Evolutionary conservation across 2,888 invertebrate genomes (phyloP).

Genomic region (Diplazon laetatorius): DNA sequence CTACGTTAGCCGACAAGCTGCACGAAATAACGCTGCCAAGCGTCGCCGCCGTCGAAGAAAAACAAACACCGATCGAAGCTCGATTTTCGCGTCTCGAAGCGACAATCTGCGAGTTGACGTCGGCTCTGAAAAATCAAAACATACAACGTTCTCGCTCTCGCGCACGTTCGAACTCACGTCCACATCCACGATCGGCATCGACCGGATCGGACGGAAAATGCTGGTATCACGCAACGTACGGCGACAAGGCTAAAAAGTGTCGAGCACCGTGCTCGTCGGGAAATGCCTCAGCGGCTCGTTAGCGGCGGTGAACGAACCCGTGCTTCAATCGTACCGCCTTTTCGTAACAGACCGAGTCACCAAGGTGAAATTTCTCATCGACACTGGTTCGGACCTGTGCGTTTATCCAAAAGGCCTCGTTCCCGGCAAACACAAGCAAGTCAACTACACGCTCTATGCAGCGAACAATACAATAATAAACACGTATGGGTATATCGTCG

Average conservation of each 20-base stretch:
- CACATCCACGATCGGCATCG: background rate
- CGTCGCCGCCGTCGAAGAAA: background rate
- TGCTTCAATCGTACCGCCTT: no score
- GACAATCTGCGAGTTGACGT: background rate
- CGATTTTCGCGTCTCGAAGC: background rate
- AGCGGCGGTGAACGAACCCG: background rate
- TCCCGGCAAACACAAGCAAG: no score
- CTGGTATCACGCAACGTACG: no score
- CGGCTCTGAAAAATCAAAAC: background rate
- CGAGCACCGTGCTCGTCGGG: background rate
- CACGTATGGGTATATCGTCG: no score
- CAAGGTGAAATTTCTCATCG: no score
- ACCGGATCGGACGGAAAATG: background rate
- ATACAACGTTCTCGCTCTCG: background rate
- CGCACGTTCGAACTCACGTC: background rate
- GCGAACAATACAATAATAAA: no score
- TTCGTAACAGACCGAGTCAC: no score
- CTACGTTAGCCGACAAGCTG: slow-evolving; percentile 46
- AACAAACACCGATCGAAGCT: background rate
- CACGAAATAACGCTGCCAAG: background rate
- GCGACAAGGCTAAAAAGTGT: no score
- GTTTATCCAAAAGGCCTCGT: no score
- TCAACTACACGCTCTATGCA: no score
- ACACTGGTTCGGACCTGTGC: no score
- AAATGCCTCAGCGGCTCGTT: no score